Conservation (phyloP, 1,140 invertebrate genomes). For the Oryctes rhinoceros region DNA sequence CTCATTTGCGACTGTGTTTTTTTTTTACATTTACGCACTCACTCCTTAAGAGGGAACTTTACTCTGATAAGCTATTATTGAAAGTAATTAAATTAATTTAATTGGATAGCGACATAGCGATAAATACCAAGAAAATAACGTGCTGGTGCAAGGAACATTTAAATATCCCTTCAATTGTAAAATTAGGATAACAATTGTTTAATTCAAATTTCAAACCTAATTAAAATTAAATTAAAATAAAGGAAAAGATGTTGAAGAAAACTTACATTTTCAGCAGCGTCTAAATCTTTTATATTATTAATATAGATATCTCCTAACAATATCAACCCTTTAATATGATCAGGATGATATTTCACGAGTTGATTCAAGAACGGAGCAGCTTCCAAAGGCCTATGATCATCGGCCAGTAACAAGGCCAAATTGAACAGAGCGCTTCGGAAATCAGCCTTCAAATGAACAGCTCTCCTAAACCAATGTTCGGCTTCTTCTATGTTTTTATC, state of each 20-base stretch:
- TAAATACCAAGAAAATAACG: too few relatives aligned
- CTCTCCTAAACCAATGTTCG: constrained; percentile 87
- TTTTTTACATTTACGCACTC: too few relatives aligned
- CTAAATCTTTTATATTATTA: constrained; percentile 93
- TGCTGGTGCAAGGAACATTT: too few relatives aligned
- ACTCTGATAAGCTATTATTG: too few relatives aligned
- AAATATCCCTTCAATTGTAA: too few relatives aligned
- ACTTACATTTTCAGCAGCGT: constrained; percentile 88
- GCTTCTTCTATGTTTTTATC: constrained; percentile 87
- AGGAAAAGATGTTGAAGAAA: not conserved
- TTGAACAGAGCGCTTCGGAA: constrained; percentile 96
- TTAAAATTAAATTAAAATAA: too few relatives aligned
- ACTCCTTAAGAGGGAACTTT: too few relatives aligned
- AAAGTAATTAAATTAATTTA: too few relatives aligned
- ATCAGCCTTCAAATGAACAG: constrained; percentile 83
- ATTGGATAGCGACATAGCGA: too few relatives aligned
- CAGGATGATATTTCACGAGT: constrained; percentile 88
- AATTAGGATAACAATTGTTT: too few relatives aligned
- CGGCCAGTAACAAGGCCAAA: constrained; percentile 88
- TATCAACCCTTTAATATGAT: constrained; percentile 94
- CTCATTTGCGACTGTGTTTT: too few relatives aligned
- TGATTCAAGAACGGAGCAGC: constrained; percentile 93
- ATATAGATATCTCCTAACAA: constrained; percentile 96
- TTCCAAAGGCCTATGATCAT: constrained; percentile 87
- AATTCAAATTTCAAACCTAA: too few relatives aligned